phyloP scores from a whole-genome alignment of 92 coral and sea anemone species.

The Palythoa grandiflora region DNA sequence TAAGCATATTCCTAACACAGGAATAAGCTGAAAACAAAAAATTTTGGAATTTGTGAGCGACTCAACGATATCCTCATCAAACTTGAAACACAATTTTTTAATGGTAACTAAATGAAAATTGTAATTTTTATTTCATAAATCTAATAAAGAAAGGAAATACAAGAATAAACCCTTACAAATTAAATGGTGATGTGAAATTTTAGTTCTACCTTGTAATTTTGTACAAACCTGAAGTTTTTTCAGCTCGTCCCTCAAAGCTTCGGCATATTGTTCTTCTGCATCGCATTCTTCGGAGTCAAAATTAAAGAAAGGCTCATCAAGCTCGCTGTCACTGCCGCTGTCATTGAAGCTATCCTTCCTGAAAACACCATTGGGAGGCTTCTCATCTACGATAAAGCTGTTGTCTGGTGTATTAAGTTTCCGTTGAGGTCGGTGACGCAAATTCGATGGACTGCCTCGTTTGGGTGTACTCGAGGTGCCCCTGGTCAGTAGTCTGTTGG shows the following conservation, averaged over 20 bases:
- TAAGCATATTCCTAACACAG: no score
- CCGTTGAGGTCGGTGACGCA: slow-evolving; percentile 33
- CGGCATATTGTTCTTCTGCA: slow-evolving; percentile 92
- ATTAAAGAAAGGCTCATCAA: slow-evolving; percentile 92
- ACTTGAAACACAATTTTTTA: no score
- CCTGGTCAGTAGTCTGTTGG: slow-evolving; percentile 66
- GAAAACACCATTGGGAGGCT: slow-evolving; percentile 84
- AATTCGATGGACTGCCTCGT: slow-evolving; percentile 59
- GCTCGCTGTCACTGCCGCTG: slow-evolving; percentile 85
- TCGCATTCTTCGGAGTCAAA: slow-evolving; percentile 87
- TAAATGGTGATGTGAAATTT: no score
- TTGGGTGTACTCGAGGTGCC: slow-evolving; percentile 89
- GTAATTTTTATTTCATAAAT: no score
- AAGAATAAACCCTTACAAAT: no score
- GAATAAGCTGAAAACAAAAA: no score
- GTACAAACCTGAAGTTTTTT: slow-evolving; percentile 87
- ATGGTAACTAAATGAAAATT: no score
- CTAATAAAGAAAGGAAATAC: no score
- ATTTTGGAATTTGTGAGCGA: no score
- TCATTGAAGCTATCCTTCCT: slow-evolving; percentile 94
- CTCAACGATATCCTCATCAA: no score
- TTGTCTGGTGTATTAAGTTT: slow-evolving; percentile 75
- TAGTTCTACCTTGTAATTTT: not conserved
- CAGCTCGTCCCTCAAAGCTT: slow-evolving; percentile 91
- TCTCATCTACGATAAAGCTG: slow-evolving; percentile 79